Evolutionary conservation across 2,888 invertebrate species (phyloP).

Genomic region (Sclerodermus sp.): DNA sequence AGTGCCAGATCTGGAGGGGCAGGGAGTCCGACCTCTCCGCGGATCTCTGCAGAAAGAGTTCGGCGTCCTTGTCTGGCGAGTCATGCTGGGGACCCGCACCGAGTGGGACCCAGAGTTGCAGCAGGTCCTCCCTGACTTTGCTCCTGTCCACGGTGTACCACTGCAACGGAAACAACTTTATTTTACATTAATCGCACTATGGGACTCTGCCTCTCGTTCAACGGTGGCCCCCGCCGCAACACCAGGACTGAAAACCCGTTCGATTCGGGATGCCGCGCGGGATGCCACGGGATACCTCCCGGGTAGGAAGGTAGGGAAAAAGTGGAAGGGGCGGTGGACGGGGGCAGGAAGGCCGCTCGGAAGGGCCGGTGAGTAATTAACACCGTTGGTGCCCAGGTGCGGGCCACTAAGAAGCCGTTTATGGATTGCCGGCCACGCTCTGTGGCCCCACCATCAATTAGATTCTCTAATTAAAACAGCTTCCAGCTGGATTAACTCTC

Average conservation of each 20-base stretch:
- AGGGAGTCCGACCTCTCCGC: conserved; percentile 82
- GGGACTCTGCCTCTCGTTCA: too few species aligned
- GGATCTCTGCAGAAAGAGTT: conserved; percentile 72
- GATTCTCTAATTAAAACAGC: conserved; percentile 41
- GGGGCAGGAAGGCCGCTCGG: conserved; percentile 57
- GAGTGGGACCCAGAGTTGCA: conserved; percentile 67
- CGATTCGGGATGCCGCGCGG: too few species aligned
- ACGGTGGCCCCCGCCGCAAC: too few species aligned
- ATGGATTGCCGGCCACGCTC: conserved; percentile 26
- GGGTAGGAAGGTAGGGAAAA: conserved; percentile 33
- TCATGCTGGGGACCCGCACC: conserved; percentile 55
- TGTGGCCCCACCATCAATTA: conserved; percentile 35
- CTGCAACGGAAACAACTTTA: conserved; percentile 55
- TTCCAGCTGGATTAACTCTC: conserved; percentile 23
- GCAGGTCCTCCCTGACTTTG: conserved; percentile 61
- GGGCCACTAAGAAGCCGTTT: conserved; percentile 41
- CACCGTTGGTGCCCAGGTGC: conserved; percentile 51
- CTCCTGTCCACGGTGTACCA: conserved; percentile 73
- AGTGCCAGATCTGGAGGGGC: conserved; percentile 88
- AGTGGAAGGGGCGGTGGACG: conserved; percentile 54
- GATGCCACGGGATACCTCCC: too few species aligned
- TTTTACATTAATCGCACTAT: background rate
- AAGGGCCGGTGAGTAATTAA: conserved; percentile 59
- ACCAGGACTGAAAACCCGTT: too few species aligned
- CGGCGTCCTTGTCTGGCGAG: conserved; percentile 70